Conservation (phyloP, 2,113 vertebrate genomes). For the Antennarius striatus region DNA sequence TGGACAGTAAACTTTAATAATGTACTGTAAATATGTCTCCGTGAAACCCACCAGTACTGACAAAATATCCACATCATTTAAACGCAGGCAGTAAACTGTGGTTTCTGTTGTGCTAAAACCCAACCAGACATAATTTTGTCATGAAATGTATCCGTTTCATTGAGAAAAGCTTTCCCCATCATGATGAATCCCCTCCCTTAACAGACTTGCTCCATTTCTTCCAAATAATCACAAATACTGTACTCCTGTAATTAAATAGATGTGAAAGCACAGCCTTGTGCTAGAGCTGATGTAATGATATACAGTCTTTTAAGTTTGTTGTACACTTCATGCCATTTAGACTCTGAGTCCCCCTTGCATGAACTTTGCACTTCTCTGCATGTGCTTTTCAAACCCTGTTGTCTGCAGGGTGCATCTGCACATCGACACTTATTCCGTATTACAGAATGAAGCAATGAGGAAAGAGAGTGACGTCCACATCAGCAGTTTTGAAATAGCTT, state of each 20-base stretch:
- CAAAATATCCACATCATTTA: too few relatives aligned
- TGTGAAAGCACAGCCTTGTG: constrained; percentile 3
- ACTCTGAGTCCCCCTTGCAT: constrained; percentile 21
- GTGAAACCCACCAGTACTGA: too few relatives aligned
- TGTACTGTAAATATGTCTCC: too few relatives aligned
- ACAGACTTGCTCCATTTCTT: too few relatives aligned
- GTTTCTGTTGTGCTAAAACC: too few relatives aligned
- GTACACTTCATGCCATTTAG: constrained; percentile 19
- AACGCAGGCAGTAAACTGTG: background rate
- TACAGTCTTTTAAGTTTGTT: constrained; percentile 30
- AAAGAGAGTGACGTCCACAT: constrained; percentile 23
- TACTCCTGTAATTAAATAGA: constrained; percentile 12
- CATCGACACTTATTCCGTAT: constrained; percentile 56
- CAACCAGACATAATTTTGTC: too few relatives aligned
- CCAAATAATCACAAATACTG: background rate
- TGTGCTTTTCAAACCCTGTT: constrained; percentile 67
- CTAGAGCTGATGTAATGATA: constrained; percentile 9
- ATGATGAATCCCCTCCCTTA: too few relatives aligned
- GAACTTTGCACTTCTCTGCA: constrained; percentile 37
- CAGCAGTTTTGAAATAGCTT: constrained; percentile 46
- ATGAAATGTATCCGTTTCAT: too few relatives aligned
- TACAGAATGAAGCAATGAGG: constrained; percentile 37
- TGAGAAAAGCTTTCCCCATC: too few relatives aligned
- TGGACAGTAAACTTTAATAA: too few relatives aligned
- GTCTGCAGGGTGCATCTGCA: constrained; percentile 55